phyloP scores from a whole-genome alignment of 2,797 vertebrate genomes.

The Amazonetta brasiliensis region DNA sequence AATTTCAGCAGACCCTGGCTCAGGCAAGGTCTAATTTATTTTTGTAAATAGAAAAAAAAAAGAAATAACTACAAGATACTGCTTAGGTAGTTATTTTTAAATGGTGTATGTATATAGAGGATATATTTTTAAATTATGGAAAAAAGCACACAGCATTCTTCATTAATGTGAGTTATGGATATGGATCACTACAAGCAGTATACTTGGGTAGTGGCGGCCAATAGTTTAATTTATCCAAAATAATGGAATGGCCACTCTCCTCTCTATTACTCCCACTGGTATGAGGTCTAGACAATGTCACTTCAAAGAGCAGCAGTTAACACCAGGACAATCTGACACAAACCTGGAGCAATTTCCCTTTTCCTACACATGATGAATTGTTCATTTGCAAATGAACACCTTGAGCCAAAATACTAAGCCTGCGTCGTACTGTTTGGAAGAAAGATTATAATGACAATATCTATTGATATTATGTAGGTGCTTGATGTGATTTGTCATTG shows the following conservation, averaged over 20 bases:
- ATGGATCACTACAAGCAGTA: background rate
- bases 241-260: slow-evolving; percentile 5
- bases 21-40: background rate
- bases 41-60: background rate
- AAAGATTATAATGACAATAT: slow-evolving; percentile 30
- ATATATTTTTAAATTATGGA: slow-evolving; percentile 14
- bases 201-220: background rate
- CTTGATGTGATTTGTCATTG: slow-evolving; percentile 52
- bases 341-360: slow-evolving; percentile 32
- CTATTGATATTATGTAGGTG: slow-evolving; percentile 24
- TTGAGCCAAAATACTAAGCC: slow-evolving; percentile 54
- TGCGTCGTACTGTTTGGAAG: slow-evolving; percentile 10
- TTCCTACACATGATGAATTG: slow-evolving; percentile 41
- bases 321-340: slow-evolving; percentile 29
- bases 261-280: background rate
- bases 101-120: background rate
- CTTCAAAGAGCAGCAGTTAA: slow-evolving; percentile 25
- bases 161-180: background rate
- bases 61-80: background rate
- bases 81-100: background rate
- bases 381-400: slow-evolving; percentile 67
- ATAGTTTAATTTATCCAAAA: background rate
- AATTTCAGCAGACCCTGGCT: background rate
- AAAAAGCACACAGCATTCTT: background rate
- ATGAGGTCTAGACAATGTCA: slow-evolving; percentile 4